These are phyloP conservation scores for Uropetala carovei DNA, from an alignment of 2,888 invertebrate species.

Conservation along the genomic window DNA sequence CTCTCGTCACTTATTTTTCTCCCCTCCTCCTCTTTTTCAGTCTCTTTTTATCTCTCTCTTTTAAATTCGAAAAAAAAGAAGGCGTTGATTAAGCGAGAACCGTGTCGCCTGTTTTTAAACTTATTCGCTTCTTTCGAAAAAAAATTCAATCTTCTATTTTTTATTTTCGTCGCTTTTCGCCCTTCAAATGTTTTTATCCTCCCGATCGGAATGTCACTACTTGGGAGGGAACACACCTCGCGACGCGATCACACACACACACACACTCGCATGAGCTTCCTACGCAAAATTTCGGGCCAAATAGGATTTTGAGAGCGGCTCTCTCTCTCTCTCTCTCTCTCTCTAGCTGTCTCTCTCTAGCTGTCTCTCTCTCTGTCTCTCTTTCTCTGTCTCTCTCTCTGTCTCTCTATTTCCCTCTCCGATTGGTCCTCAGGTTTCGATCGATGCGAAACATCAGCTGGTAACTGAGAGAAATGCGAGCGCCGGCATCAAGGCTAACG, in stretches of 20 bases:
- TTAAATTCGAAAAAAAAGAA: not conserved
- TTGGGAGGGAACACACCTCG: not conserved
- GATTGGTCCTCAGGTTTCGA: not conserved
- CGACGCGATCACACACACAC: not conserved
- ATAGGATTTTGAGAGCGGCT: constrained; percentile 38
- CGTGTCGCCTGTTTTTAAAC: constrained; percentile 38
- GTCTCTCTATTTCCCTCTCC: not conserved
- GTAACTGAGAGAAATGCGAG: not conserved
- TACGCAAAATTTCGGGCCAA: not conserved
- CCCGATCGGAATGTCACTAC: not conserved
- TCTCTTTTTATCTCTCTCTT: not conserved
- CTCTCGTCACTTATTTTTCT: not conserved
- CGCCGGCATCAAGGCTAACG: constrained; percentile 14
- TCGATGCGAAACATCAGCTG: constrained; percentile 57
- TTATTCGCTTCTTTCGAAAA: not conserved
- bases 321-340: not conserved
- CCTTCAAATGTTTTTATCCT: not conserved
- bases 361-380: not conserved
- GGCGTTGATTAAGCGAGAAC: constrained; percentile 52
- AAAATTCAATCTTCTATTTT: constrained; percentile 46
- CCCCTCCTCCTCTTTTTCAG: not conserved
- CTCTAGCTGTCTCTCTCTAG: not conserved
- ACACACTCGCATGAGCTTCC: not conserved
- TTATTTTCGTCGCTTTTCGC: constrained; percentile 4
- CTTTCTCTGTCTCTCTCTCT: not conserved